These are phyloP conservation scores for Aromia moschata DNA, from an alignment of 2,888 invertebrate species.

Conservation along the genomic window DNA sequence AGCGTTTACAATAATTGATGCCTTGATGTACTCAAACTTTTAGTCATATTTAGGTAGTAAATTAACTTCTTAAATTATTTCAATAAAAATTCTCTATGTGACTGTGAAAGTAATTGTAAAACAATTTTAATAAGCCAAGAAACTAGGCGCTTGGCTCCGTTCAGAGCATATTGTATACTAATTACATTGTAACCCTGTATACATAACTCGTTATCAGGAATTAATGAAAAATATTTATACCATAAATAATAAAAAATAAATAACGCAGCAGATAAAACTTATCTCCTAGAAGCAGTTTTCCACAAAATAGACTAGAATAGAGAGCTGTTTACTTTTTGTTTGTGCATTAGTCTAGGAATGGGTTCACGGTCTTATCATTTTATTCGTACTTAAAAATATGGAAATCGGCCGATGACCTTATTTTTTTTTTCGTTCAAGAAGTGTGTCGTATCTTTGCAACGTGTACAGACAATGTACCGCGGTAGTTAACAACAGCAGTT, in stretches of 20 bases:
- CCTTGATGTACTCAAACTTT: no score
- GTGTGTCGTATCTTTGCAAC: slow-evolving; percentile 41
- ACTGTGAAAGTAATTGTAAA: no score
- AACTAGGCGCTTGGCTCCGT: no score
- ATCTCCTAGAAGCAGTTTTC: slow-evolving; percentile 21
- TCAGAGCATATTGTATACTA: no score
- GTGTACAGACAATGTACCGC: slow-evolving; percentile 22
- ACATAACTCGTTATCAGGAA: slow-evolving; percentile 13
- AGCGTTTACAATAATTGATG: no score
- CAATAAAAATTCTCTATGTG: no score
- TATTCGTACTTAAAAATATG: slow-evolving; percentile 34
- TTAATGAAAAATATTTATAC: slow-evolving; percentile 19
- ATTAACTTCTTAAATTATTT: no score
- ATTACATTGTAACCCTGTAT: not conserved
- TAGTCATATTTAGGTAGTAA: no score
- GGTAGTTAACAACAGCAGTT: not conserved
- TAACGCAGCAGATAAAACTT: slow-evolving; percentile 15
- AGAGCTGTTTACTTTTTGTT: slow-evolving; percentile 21
- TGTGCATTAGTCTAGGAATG: slow-evolving; percentile 30
- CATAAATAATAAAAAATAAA: slow-evolving; percentile 25
- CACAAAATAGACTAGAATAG: slow-evolving; percentile 11
- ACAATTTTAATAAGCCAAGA: no score
- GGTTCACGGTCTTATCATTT: slow-evolving; percentile 31
- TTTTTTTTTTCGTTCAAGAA: slow-evolving; percentile 34
- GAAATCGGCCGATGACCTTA: slow-evolving; percentile 40